Evolutionary conservation across 2,797 vertebrate genomes (phyloP), one percentile per base, ranked within the genome.

Genomic region (Leptatherina wallacei): DNA sequence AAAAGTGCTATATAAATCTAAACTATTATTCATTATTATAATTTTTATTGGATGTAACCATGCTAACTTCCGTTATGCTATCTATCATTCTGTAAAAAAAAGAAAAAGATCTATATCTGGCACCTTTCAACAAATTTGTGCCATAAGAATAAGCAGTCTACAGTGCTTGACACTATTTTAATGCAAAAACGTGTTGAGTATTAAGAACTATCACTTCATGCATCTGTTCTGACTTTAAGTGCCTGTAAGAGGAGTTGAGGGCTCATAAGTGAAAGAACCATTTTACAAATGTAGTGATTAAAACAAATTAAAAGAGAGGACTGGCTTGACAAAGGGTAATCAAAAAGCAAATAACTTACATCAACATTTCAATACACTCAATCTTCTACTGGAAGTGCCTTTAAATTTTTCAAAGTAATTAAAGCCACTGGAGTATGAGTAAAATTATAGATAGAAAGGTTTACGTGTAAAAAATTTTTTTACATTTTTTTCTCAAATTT

Each of bases 261-360:
- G 63, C 59, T 66, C 57, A 29, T 61, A 69, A 80, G 72, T 44
- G 20, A 70, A 59, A 73, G 4, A 62, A 59, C 11, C 12, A 13
- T 52, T 65, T 62, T 44, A 61, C 20, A 52, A 55, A 80, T 81
- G 40, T 44, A 58, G 54, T 51, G 24, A 29, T 64, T 78, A 18
- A 27, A 76, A 72, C 58, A 65, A 64, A 22, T 65, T 68, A n/a
- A 69, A n/a, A 71, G 13, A 22, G n/a, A 42, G 3, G 29, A 58
- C 16, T 30, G 12, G 6, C 30, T 69, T 60, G 36, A 65, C 32
- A 47, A 70, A 80, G 62, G 56, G 16, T 20, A 62, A 65, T 88
- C 82, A 60, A 77, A 84, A 63, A 56, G 70, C 30, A 54, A 29
- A 61, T 78, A 68, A 73, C 29, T 47, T 54, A 54, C 18, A 36